Conservation (phyloP, 2,113 vertebrate species). For the Calyptomena viridis region DNA sequence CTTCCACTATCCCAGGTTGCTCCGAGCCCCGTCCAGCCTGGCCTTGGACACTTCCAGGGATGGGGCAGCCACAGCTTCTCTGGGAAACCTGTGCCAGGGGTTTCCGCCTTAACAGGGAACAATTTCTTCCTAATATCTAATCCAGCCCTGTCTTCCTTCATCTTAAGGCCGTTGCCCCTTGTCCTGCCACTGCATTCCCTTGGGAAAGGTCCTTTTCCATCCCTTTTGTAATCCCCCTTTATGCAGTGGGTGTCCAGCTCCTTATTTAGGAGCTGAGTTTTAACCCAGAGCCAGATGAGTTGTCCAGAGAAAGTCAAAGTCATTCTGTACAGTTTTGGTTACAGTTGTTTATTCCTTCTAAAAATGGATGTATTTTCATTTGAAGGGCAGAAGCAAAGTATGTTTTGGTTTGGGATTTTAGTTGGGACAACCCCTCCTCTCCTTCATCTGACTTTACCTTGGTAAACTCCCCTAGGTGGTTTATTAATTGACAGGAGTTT, state of each 20-base stretch:
- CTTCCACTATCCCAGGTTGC: neutral
- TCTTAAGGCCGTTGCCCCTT: neutral
- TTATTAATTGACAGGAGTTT: neutral
- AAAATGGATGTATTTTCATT: accelerated
- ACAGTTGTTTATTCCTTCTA: neutral
- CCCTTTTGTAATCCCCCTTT: no score
- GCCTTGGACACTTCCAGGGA: neutral
- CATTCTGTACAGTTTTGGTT: accelerated
- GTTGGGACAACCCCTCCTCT: accelerated
- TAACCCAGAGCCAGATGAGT: neutral
- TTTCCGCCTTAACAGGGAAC: neutral
- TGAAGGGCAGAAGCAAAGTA: accelerated
- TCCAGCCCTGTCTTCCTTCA: accelerated
- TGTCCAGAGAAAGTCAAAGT: neutral
- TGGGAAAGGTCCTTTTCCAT: neutral
- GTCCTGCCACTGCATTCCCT: neutral
- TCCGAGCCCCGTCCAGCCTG: neutral
- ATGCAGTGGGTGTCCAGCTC: no score
- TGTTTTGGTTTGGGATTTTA: neutral
- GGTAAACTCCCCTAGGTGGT: neutral
- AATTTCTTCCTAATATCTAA: neutral
- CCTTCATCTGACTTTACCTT: neutral
- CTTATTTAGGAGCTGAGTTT: accelerated
- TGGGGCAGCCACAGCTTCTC: neutral
- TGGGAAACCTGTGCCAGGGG: neutral